Conservation (phyloP, 1,140 invertebrate species). For the Drosophila trapezifrons region DNA sequence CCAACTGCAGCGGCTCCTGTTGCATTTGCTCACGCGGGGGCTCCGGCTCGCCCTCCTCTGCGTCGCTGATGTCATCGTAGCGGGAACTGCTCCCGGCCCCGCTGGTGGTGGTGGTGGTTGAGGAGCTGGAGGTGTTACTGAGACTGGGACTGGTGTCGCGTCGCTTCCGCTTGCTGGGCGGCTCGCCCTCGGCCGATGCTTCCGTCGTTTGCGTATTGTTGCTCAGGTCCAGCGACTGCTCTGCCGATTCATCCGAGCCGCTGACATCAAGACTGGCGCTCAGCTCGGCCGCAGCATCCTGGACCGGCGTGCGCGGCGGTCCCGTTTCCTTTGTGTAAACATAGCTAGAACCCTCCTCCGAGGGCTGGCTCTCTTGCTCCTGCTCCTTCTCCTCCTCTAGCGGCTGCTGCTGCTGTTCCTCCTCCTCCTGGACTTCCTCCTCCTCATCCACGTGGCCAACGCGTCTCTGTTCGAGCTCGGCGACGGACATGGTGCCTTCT, state of each 20-base stretch:
- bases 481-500: slow-evolving; percentile 12
- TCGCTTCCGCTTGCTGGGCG: slow-evolving; percentile 12
- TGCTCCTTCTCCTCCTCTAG: not conserved
- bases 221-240: slow-evolving; percentile 39
- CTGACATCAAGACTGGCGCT: slow-evolving; percentile 53
- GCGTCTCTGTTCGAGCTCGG: slow-evolving; percentile 26
- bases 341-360: not conserved
- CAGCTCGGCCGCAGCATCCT: slow-evolving; percentile 43
- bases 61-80: slow-evolving; percentile 27
- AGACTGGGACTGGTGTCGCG: slow-evolving; percentile 32
- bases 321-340: slow-evolving; percentile 1
- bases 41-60: slow-evolving; percentile 8
- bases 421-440: not conserved
- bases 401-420: not conserved
- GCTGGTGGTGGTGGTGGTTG: not conserved
- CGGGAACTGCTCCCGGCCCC: slow-evolving; percentile 6
- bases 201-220: slow-evolving; percentile 11
- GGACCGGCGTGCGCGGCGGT: slow-evolving; percentile 48
- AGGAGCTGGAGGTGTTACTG: slow-evolving; percentile 14
- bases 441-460: slow-evolving; percentile 11
- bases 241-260: slow-evolving; percentile 42
- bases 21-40: not conserved
- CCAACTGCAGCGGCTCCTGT: not conserved
- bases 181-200: not conserved
- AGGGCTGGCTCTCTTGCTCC: not conserved